Evolutionary conservation across 2,113 vertebrate genomes (phyloP), one percentile per base, ranked within the genome.

Genomic region (Etheostoma cragini): DNA sequence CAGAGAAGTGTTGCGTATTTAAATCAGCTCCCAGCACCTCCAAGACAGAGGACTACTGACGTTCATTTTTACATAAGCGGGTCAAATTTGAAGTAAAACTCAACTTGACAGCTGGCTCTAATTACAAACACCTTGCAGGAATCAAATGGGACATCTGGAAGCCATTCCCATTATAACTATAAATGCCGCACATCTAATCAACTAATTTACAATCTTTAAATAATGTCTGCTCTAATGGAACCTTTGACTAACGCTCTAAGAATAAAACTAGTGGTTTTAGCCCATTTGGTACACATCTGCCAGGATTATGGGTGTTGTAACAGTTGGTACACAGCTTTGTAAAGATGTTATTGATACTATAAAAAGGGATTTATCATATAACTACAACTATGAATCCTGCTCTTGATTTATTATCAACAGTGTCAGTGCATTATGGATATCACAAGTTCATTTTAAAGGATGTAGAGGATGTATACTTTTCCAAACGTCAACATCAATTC

Each of bases 101-200:
- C 12, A 72, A 47, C 21, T 71, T 75, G 30, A 74, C 72, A 83
- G 72, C 82, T 72, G 84, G 60, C 65, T 77, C 8, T 53, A 17
- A 78, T 89, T 78, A 80, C 68, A 79, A 69, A 77, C 68, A 61
- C 66, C 45, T 70, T 52, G 57, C 35, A 50, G 66, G 61, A 75
- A 53, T 81, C 30, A 52, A 79, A 71, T 22, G 17, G n/a, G 22
- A 77, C 88, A 82, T 88, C 69, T 90, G 90, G 85, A 73, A 79
- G 5, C n/a, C 13, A 53, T 86, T 85, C 38, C 35, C 22, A 64
- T 66, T 71, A 79, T 19, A 65, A 42, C 64, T 70, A 69, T 53
- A 50, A 78, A 76, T 58, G 82, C 80, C 79, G 65, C 16, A 6
- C 64, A 76, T 64, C 72, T 78, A 80, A 88, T 87, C 70, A 88